phyloP scores from a whole-genome alignment of 2,113 vertebrate genomes.

The Uropsilus gracilis region DNA sequence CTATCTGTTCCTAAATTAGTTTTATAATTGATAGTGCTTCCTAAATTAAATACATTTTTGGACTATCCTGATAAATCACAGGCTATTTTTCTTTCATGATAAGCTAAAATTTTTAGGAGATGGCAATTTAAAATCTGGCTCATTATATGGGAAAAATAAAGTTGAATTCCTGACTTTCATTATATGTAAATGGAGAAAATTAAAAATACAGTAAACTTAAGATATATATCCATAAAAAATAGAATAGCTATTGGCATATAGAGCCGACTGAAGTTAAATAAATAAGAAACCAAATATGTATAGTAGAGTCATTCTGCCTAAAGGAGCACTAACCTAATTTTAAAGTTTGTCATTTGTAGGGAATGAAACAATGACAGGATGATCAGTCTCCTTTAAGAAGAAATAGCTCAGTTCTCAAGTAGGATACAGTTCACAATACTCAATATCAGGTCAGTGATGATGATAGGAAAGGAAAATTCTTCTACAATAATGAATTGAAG shows the following conservation, averaged over 20 bases:
- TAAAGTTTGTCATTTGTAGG: background rate
- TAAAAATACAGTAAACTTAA: background rate
- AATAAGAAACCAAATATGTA: background rate
- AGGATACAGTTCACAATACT: background rate
- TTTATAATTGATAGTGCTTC: background rate
- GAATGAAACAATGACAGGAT: background rate
- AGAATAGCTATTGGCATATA: background rate
- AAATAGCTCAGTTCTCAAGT: background rate
- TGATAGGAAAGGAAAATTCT: background rate
- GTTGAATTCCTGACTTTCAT: background rate
- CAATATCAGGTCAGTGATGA: background rate
- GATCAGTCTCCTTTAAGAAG: background rate
- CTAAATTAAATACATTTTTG: background rate
- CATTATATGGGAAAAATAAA: background rate
- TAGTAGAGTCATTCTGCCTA: background rate
- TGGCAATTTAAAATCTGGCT: background rate
- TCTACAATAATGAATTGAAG: background rate
- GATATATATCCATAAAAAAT: background rate
- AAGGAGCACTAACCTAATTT: background rate
- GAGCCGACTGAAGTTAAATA: background rate
- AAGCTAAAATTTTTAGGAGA: background rate
- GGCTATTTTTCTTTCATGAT: background rate
- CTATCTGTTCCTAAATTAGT: background rate
- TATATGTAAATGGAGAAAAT: background rate
- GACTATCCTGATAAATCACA: background rate